Evolutionary conservation across 92 coral and sea anemone genomes (phyloP).

Genomic region (Parazoanthus darwini): DNA sequence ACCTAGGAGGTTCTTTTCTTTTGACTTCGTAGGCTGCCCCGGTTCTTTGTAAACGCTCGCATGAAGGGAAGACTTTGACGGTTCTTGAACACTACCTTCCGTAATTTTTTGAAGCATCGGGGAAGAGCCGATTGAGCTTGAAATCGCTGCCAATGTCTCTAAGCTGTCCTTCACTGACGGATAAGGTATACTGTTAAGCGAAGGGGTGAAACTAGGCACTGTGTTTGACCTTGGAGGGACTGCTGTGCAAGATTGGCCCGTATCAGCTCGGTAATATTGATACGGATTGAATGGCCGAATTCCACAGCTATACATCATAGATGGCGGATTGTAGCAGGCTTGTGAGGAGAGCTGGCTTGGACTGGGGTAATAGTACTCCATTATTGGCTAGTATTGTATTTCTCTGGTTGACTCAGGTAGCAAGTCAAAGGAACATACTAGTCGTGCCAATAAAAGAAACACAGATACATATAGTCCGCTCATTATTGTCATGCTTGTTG

Average conservation of each 20-base stretch:
- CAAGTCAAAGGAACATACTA: conserved; percentile 42
- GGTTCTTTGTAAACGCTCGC: conserved; percentile 4
- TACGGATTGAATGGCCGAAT: conserved; percentile 71
- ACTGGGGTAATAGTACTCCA: conserved; percentile 42
- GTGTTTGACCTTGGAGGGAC: conserved; percentile 41
- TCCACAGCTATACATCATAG: conserved; percentile 66
- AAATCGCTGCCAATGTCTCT: conserved; percentile 41
- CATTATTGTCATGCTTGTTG: conserved; percentile 44
- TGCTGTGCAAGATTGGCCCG: conserved; percentile 41
- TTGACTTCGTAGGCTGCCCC: conserved; percentile 3
- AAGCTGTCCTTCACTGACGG: conserved; percentile 42
- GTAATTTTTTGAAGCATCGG: conserved; percentile 39
- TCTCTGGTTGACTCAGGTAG: conserved; percentile 33
- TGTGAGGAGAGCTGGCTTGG: conserved; percentile 35
- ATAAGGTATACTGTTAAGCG: conserved; percentile 36
- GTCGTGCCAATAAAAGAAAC: conserved; percentile 39
- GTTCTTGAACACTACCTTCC: conserved; percentile 16
- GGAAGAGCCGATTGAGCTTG: conserved; percentile 37
- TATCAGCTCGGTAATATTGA: conserved; percentile 49
- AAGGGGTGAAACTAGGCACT: conserved; percentile 35
- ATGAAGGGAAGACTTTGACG: conserved; percentile 19
- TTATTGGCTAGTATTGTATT: conserved; percentile 1
- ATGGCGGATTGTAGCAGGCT: conserved; percentile 57
- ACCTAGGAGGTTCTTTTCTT: conserved; percentile 27
- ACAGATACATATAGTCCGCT: conserved; percentile 41